Percentiles rank a stretch among this genome's conserved stretches.
These are phyloP conservation scores for Elaphurus davidianus DNA, from an alignment of 2,113 vertebrate species.

Conservation along the genomic window DNA sequence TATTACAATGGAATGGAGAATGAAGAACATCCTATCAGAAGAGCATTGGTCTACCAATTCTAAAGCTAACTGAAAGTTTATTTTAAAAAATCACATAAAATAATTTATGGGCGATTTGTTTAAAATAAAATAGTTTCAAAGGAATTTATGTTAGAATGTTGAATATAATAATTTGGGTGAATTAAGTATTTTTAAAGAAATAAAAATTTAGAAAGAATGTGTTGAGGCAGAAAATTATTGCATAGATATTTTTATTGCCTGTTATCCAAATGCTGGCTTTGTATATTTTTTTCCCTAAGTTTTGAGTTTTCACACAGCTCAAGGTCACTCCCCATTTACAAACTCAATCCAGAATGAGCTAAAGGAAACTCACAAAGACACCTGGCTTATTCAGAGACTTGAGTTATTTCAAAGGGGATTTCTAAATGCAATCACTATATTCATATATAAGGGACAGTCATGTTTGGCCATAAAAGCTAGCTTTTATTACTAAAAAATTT, in stretches of 20 bases:
- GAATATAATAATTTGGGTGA: neutral
- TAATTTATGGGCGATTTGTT: neutral
- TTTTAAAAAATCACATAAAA: neutral
- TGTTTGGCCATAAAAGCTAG: neutral
- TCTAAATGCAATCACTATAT: neutral
- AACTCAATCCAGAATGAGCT: neutral
- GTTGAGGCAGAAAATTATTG: neutral
- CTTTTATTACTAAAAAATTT: neutral
- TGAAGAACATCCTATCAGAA: neutral
- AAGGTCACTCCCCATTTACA: neutral
- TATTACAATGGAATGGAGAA: neutral
- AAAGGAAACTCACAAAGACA: constrained; percentile 4
- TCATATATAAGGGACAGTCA: neutral
- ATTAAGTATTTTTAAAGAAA: neutral
- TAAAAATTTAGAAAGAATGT: neutral
- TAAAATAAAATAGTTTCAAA: neutral
- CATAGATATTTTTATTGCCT: neutral
- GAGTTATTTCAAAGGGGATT: constrained; percentile 1
- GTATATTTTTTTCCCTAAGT: constrained; percentile 37
- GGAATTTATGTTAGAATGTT: neutral
- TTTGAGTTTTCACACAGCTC: constrained; percentile 3
- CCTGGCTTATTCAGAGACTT: neutral
- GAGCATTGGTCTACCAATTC: neutral
- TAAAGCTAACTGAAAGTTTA: neutral
- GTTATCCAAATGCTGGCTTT: constrained; percentile 27